Percentiles rank a stretch among this genome's conserved stretches.
Evolutionary conservation across 2,797 vertebrate species (phyloP).

Genomic region (Pangasius sanitwongsei): DNA sequence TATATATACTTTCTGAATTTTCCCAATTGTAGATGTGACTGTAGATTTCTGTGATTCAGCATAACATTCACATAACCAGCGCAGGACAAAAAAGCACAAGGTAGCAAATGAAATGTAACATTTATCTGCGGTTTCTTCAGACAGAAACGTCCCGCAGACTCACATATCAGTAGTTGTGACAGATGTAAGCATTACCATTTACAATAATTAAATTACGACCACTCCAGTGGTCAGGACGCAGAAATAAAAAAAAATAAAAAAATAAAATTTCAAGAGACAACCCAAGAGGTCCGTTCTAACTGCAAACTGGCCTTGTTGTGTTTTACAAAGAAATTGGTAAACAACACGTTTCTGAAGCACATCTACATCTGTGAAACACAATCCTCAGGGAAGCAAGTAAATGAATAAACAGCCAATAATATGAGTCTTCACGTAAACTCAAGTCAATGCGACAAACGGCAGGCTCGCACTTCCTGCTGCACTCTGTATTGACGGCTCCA

Average conservation of each 20-base stretch:
- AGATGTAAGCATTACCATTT: background rate
- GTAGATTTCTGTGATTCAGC: background rate
- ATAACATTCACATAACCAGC: background rate
- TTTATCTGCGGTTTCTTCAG: background rate
- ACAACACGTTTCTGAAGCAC: background rate
- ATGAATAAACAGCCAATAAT: slow-evolving; percentile 13
- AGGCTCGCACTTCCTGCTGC: slow-evolving; percentile 22
- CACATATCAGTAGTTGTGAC: background rate
- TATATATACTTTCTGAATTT: background rate
- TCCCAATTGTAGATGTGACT: background rate
- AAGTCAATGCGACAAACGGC: slow-evolving; percentile 24
- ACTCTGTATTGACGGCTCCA: background rate
- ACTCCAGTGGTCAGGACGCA: background rate
- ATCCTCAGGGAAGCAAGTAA: background rate
- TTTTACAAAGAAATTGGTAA: background rate
- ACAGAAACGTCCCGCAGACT: background rate
- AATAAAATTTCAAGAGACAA: background rate
- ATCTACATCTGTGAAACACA: background rate
- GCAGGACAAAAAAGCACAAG: background rate
- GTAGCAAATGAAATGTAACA: background rate
- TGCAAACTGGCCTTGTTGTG: background rate
- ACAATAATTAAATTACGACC: background rate
- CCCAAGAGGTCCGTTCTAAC: background rate
- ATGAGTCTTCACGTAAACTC: slow-evolving; percentile 11
- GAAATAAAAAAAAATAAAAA: background rate